Conservation (phyloP, 2,888 invertebrate genomes). For the Tetropium fuscum region DNA sequence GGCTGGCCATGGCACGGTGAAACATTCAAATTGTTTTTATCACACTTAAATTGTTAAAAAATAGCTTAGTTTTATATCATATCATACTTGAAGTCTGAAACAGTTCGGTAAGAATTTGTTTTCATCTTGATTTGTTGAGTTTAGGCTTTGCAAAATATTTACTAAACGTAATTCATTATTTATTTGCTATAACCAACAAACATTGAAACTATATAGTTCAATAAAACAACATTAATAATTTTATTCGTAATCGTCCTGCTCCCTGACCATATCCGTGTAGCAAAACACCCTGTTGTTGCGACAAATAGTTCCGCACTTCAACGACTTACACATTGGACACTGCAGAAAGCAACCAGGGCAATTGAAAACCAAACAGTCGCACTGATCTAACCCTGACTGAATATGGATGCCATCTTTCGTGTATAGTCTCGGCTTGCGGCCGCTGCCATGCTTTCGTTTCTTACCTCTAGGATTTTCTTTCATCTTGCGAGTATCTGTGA, state of each 20-base stretch:
- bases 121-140: no score
- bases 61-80: no score
- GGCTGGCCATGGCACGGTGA: no score
- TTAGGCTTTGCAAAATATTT: no score
- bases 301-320: slow-evolving; percentile 84
- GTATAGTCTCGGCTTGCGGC: slow-evolving; percentile 65
- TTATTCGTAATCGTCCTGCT: neutral
- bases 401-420: slow-evolving; percentile 77
- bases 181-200: neutral
- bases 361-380: slow-evolving; percentile 81
- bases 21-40: no score
- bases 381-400: slow-evolving; percentile 76
- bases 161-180: neutral
- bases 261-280: slow-evolving; percentile 1
- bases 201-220: no score
- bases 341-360: slow-evolving; percentile 89
- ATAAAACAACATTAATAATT: neutral
- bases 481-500: neutral
- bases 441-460: neutral
- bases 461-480: neutral
- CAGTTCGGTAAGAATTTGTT: no score
- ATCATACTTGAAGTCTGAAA: no score
- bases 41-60: no score
- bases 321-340: slow-evolving; percentile 78
- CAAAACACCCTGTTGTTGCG: slow-evolving; percentile 78